These are phyloP conservation scores for Sarcophaga rosellei DNA, from an alignment of 2,888 invertebrate species.

Conservation along the genomic window DNA sequence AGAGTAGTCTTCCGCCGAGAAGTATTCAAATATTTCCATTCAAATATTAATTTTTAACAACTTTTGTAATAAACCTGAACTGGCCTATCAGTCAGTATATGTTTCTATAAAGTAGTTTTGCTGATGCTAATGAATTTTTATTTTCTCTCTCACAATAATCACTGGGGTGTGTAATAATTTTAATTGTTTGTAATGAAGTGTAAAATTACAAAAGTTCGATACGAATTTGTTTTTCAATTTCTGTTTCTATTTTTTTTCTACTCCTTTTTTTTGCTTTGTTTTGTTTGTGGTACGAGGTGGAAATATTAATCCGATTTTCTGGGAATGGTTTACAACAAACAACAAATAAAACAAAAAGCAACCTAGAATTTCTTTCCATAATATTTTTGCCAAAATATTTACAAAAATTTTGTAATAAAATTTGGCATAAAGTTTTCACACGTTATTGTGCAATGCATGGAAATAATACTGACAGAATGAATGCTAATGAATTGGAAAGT, in stretches of 20 bases:
- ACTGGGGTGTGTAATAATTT: slow-evolving; percentile 57
- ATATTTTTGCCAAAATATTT: slow-evolving; percentile 30
- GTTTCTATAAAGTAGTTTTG: slow-evolving; percentile 6
- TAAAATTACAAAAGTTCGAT: slow-evolving; percentile 60
- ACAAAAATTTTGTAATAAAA: slow-evolving; percentile 17
- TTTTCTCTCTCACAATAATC: slow-evolving; percentile 12
- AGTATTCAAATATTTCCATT: too few species aligned
- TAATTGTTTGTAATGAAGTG: slow-evolving; percentile 65
- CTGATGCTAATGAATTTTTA: slow-evolving; percentile 47
- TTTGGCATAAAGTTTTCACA: neutral
- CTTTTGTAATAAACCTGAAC: too few species aligned
- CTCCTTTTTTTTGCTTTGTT: neutral
- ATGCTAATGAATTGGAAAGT: too few species aligned
- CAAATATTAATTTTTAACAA: too few species aligned
- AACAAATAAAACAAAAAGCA: slow-evolving; percentile 11
- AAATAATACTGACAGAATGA: too few species aligned
- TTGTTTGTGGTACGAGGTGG: neutral
- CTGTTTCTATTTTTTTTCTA: neutral
- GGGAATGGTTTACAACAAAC: slow-evolving; percentile 10
- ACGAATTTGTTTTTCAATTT: neutral
- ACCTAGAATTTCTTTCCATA: slow-evolving; percentile 29
- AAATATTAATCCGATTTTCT: slow-evolving; percentile 56
- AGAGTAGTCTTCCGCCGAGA: too few species aligned
- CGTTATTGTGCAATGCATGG: too few species aligned
- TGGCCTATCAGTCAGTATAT: neutral